Base-by-base conservation (phyloP, 2,888 invertebrate species). In the Strigamia crassipes region DNA sequence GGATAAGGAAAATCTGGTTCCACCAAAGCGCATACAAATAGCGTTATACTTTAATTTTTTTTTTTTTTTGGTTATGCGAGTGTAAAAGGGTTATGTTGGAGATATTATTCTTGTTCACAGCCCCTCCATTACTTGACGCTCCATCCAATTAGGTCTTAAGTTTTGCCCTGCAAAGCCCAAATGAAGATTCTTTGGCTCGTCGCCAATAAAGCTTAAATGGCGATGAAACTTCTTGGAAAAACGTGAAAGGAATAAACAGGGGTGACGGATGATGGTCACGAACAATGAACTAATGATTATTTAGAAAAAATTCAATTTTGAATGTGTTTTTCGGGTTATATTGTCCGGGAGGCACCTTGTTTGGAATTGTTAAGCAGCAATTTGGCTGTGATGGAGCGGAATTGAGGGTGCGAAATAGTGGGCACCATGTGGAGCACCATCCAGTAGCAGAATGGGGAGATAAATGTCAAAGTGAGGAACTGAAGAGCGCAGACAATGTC, bases 1-100 rank as follows among this genome's bases (percentile, higher is more conserved):
- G 13, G 73, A 73, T 73, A 31, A 73, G n/a, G 73, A 31, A 73
- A 73, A 73, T 73, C 73, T 31, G 73, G 31, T 73, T 56, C n/a
- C 6, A 46, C 21, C n/a, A 18, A 8, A 18, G 56, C 21, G 21
- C 5, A 6, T 27, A 10, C 10, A 38, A 4, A 38, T 38, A 38
- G 38, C 10, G 46, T 12, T 46, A 13, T 46, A 15, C 12, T 46
- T 46, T 46, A n/a, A 46, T 46, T 9, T 18, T 56, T 56, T n/a
- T 56, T 46, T 46, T 9, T 21, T 56, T 1, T 56, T 2, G 21
- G n/a, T 56, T 56, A 56, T 56, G 56, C 56, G 18, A 56, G 56
- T 56, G 56, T 56, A 56, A 56, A 56, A 56, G 56, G 56, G 56
- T 56, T 56, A 56, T 56, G 56, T 56, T 56, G 56, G n/a, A 56